Evolutionary conservation across 2,113 vertebrate species (phyloP).

Genomic region (Brachyistius frenatus): DNA sequence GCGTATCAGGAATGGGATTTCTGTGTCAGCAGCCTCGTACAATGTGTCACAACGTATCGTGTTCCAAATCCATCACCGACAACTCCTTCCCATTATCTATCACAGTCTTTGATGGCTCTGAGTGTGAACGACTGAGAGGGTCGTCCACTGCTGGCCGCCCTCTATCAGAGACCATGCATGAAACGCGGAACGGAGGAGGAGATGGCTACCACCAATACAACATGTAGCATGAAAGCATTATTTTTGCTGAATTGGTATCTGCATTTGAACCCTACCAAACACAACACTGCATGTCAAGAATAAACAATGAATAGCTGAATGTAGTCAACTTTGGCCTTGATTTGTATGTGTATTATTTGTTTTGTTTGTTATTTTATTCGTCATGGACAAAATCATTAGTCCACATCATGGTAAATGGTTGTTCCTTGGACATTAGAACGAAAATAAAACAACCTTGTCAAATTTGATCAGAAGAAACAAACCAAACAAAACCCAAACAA

Average conservation of each 20-base stretch:
- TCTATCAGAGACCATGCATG: constrained; percentile 42
- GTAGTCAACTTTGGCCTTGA: no score
- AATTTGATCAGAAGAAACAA: no score
- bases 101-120: constrained; percentile 49
- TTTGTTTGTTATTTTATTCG: no score
- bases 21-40: constrained; percentile 41
- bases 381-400: no score
- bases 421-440: no score
- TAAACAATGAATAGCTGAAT: no score
- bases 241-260: neutral
- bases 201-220: neutral
- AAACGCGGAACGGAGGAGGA: constrained; percentile 14
- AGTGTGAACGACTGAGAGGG: constrained; percentile 48
- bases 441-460: no score
- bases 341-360: no score
- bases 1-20: constrained; percentile 26
- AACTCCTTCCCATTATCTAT: constrained; percentile 52
- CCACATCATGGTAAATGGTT: no score
- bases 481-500: no score
- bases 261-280: no score
- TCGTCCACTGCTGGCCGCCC: constrained; percentile 47
- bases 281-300: no score
- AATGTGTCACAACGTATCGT: constrained; percentile 57
- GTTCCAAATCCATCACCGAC: constrained; percentile 62
- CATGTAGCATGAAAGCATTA: neutral